These are phyloP conservation scores for Sphinx pinastri DNA, from an alignment of 2,888 invertebrate species.

Conservation along the genomic window DNA sequence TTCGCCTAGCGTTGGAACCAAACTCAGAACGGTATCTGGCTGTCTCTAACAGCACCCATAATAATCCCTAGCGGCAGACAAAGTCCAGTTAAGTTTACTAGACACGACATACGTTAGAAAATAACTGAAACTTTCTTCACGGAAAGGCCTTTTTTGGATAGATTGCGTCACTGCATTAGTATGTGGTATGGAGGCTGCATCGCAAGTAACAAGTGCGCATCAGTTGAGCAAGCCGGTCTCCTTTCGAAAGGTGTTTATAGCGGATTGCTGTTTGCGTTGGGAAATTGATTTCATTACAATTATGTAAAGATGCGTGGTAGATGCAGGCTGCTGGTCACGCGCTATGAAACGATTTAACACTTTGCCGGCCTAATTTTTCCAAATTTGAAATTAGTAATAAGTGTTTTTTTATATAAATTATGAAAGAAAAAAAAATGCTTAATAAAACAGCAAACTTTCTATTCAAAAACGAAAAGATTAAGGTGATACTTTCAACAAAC, in stretches of 20 bases:
- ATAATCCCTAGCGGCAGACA: too few relatives aligned
- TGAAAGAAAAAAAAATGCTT: neutral
- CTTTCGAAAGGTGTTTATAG: conserved; percentile 5
- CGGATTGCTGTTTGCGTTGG: conserved; percentile 3
- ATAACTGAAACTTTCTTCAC: neutral
- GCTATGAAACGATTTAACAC: neutral
- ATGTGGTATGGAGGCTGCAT: neutral
- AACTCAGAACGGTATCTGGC: too few relatives aligned
- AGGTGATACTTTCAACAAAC: neutral
- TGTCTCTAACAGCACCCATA: too few relatives aligned
- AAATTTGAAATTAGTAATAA: too few relatives aligned
- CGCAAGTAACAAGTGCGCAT: neutral
- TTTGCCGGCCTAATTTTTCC: too few relatives aligned
- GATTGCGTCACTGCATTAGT: neutral
- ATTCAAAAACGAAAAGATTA: neutral
- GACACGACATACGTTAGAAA: too few relatives aligned
- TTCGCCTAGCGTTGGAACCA: too few relatives aligned
- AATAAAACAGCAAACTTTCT: neutral
- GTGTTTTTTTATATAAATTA: too few relatives aligned
- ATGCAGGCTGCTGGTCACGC: neutral
- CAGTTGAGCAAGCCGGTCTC: neutral
- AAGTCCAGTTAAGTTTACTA: too few relatives aligned
- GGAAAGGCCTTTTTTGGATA: conserved; percentile 8
- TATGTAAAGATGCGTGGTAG: neutral
- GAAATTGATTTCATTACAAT: neutral